phyloP scores from a whole-genome alignment of 1,140 invertebrate species.

The Diachasmimorpha longicaudata region DNA sequence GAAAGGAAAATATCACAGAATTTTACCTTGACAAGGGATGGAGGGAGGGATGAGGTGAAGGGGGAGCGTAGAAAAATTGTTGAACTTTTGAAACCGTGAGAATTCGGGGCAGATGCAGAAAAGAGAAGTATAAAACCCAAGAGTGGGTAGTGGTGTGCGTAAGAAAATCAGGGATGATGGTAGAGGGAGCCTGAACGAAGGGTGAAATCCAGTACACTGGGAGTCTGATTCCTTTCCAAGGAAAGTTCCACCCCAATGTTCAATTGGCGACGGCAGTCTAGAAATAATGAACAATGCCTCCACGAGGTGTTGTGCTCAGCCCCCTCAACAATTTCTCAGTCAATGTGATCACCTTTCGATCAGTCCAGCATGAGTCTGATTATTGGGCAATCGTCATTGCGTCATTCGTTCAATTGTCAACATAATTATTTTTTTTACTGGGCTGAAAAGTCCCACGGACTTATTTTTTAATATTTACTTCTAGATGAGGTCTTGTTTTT shows the following conservation, averaged over 20 bases:
- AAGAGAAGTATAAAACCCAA: not conserved
- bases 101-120: conserved; percentile 47
- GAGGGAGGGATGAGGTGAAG: no score
- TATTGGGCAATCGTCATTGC: no score
- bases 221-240: not conserved
- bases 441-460: no score
- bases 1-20: not conserved
- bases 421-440: no score
- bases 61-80: not conserved
- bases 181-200: conserved; percentile 34
- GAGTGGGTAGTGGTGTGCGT: conserved; percentile 29
- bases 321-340: not conserved
- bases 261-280: not conserved
- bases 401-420: no score
- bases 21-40: not conserved
- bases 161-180: conserved; percentile 30
- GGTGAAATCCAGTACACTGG: conserved; percentile 34
- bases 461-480: no score
- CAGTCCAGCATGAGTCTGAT: no score
- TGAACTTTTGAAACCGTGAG: conserved; percentile 37
- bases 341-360: no score
- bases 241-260: not conserved
- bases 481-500: no score
- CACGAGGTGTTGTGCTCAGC: not conserved
- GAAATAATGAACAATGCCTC: not conserved